Evolutionary conservation across 2,888 invertebrate genomes (phyloP), one percentile per base, ranked within the genome.

Genomic region (Caenorhabditis doughertyi): DNA sequence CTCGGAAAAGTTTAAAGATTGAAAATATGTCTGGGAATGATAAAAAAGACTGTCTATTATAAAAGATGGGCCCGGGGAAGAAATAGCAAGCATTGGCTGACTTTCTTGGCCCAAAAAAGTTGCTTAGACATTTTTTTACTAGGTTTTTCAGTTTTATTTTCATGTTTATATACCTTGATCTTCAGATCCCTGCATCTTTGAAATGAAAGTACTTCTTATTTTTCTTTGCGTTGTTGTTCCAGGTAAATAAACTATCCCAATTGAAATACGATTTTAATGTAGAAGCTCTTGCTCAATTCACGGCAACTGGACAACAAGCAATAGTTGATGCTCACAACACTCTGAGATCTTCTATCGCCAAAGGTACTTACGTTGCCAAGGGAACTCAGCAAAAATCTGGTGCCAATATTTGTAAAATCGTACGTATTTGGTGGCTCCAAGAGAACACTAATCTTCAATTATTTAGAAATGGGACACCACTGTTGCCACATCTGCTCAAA

Each of bases 291-390:
- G 65, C 47, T n/a, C 51, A 74, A 11, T 74, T 74, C 35, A 27
- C 42, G 13, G 11, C 42, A 21, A 18, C 56, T 32, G 56, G 55
- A 21, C 74, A 74, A 25, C n/a, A 23, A 0, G 56, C 16, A 21
- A 74, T 74, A 23, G 56, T 74, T 13, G 49, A 74, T 47, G 65
- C 65, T 11, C 74, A 74, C 25, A 74, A 74, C 47, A 74, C 16
- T 1, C 23, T 74, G 44, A 51, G 65, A 65, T 65, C 65, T 53
- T 64, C 64, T 1, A 71, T 81, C 29, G 76, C 81, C 18, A 65
- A 65, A 44, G 74, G 74, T 44, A 74, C 64, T 8, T 74, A 74
- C 21, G 56, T 62, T 1, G 74, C 56, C 8, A 65, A 56, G 11
- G 71, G 67, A 23, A 67, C 44, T 0, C 49, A 18, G 55, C 51